phyloP scores from a whole-genome alignment of 2,888 invertebrate genomes.

The Drosophila paucipuncta region DNA sequence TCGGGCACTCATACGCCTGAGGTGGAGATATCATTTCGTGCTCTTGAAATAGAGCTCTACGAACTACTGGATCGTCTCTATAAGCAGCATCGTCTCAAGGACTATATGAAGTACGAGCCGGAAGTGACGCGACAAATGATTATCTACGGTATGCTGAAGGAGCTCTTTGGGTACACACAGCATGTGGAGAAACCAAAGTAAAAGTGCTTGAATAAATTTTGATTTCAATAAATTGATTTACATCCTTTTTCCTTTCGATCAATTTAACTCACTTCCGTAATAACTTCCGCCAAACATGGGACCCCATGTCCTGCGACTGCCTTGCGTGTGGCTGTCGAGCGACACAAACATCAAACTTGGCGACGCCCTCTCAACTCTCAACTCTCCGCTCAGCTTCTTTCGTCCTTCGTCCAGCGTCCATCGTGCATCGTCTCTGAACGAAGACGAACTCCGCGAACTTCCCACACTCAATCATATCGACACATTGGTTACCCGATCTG shows the following conservation, averaged over 20 bases:
- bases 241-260: conserved; percentile 34
- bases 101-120: conserved; percentile 81
- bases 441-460: conserved; percentile 36
- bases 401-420: not conserved
- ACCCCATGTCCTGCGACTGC: conserved; percentile 51
- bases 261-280: conserved; percentile 70
- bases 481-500: conserved; percentile 71
- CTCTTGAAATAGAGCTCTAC: conserved; percentile 76
- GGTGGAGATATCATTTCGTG: conserved; percentile 69
- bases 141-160: conserved; percentile 80
- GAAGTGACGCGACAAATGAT: conserved; percentile 83
- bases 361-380: conserved; percentile 41
- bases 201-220: conserved; percentile 25
- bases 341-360: conserved; percentile 47
- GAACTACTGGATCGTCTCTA: conserved; percentile 78
- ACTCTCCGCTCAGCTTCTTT: not conserved
- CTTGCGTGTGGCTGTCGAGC: conserved; percentile 79
- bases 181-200: conserved; percentile 42
- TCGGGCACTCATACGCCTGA: conserved; percentile 77
- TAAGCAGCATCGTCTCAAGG: conserved; percentile 73
- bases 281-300: conserved; percentile 60
- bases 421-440: not conserved
- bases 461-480: conserved; percentile 74
- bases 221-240: conserved; percentile 60
- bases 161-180: conserved; percentile 77